phyloP scores from a whole-genome alignment of 2,797 vertebrate species.

The Pipistrellus pygmaeus region DNA sequence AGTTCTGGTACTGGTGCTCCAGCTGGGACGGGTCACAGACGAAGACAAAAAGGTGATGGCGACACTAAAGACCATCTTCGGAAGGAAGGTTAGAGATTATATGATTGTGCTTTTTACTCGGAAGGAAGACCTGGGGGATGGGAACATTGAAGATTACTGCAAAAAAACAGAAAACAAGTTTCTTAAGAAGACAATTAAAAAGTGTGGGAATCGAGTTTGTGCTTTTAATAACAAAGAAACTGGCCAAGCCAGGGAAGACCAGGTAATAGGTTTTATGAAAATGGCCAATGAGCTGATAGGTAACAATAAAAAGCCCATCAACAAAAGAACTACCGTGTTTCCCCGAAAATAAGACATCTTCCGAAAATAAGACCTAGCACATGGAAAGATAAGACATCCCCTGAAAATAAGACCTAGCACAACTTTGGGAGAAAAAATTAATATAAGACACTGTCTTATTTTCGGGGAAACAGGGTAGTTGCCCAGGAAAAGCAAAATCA shows the following conservation, averaged over 20 bases:
- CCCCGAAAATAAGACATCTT: too few species aligned
- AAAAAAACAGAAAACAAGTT: not conserved
- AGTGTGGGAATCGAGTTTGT: not conserved
- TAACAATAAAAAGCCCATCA: accelerated
- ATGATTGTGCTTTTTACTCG: slow-evolving; percentile 71
- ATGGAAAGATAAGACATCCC: too few species aligned
- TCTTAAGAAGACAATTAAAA: not conserved
- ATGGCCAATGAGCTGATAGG: slow-evolving; percentile 11
- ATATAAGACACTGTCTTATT: too few species aligned
- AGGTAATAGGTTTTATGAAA: slow-evolving; percentile 35
- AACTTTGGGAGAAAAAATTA: too few species aligned
- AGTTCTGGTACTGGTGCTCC: slow-evolving; percentile 68
- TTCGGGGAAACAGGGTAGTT: too few species aligned
- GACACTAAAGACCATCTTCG: not conserved
- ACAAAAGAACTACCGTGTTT: too few species aligned
- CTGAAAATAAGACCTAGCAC: too few species aligned
- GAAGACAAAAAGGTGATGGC: not conserved
- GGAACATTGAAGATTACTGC: not conserved
- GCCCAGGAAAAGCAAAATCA: too few species aligned
- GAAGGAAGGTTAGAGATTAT: not conserved
- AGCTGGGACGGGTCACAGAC: slow-evolving; percentile 48
- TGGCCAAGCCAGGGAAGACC: not conserved
- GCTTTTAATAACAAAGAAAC: slow-evolving; percentile 70
- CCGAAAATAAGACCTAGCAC: too few species aligned
- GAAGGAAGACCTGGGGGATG: slow-evolving; percentile 49